Conservation (phyloP, 2,113 vertebrate genomes). For the Rhea pennata region DNA sequence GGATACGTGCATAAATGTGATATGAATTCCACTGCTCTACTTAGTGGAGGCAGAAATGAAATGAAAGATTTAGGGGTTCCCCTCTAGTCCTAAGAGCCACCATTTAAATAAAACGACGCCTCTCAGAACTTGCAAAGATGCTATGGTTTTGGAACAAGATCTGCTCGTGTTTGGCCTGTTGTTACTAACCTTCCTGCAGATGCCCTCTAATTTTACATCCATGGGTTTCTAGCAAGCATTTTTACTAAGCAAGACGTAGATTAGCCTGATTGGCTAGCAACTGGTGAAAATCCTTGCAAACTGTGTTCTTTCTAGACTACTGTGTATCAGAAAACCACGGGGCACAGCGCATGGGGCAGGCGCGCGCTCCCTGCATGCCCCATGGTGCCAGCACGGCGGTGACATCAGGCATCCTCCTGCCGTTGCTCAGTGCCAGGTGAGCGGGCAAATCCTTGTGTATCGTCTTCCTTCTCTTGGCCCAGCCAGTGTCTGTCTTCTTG, state of each 20-base stretch:
- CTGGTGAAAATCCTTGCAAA: background rate
- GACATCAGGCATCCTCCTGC: background rate
- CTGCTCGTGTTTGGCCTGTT: background rate
- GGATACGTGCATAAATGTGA: fast-evolving
- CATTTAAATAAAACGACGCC: background rate
- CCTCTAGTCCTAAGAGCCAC: background rate
- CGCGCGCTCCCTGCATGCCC: fast-evolving
- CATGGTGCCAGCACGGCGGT: no score
- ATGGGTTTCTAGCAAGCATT: background rate
- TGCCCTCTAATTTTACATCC: background rate
- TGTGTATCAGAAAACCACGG: background rate
- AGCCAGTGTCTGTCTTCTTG: background rate
- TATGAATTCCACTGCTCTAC: background rate
- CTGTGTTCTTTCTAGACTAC: background rate
- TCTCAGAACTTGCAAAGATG: background rate
- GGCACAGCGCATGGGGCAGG: background rate
- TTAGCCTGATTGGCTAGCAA: background rate
- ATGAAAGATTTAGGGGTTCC: background rate
- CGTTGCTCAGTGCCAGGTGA: background rate
- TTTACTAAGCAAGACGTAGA: background rate
- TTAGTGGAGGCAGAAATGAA: background rate
- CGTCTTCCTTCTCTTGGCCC: background rate
- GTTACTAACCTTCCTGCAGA: background rate
- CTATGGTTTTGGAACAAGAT: background rate
- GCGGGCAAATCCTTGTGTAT: background rate